phyloP scores from a whole-genome alignment of 1,140 invertebrate genomes.

The Cyphomyrmex costatus region DNA sequence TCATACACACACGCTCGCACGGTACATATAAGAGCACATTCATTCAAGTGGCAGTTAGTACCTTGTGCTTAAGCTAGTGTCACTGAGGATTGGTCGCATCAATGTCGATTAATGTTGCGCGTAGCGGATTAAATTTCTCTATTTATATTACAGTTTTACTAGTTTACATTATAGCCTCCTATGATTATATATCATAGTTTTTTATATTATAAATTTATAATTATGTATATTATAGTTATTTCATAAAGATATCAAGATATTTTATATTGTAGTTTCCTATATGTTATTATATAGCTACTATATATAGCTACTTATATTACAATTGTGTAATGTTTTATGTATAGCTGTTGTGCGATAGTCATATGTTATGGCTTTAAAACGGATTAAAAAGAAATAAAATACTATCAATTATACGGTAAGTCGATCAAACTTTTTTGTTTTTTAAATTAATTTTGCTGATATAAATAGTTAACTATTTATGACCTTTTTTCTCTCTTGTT shows the following conservation, averaged over 20 bases:
- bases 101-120: constrained; percentile 25
- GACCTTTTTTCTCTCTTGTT: not conserved
- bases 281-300: constrained; percentile 1
- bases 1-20: constrained; percentile 15
- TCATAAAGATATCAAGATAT: not conserved
- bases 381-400: not conserved
- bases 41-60: constrained; percentile 80
- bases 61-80: constrained; percentile 75
- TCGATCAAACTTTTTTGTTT: not conserved
- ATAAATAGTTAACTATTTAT: not conserved
- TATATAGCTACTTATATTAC: constrained; percentile 10
- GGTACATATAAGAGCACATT: constrained; percentile 69
- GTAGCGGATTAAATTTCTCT: constrained; percentile 38
- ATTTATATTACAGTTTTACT: constrained; percentile 12
- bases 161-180: not conserved
- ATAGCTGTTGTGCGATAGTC: not conserved
- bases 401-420: not conserved
- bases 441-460: constrained; percentile 16
- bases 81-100: constrained; percentile 13
- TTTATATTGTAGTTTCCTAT: not conserved
- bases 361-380: not conserved
- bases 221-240: constrained; percentile 14
- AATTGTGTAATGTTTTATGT: constrained; percentile 11
- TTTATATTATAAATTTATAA: constrained; percentile 2
- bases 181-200: constrained; percentile 4